Base-by-base conservation (phyloP, 2,888 invertebrate species). In the Brachyptera risi region DNA sequence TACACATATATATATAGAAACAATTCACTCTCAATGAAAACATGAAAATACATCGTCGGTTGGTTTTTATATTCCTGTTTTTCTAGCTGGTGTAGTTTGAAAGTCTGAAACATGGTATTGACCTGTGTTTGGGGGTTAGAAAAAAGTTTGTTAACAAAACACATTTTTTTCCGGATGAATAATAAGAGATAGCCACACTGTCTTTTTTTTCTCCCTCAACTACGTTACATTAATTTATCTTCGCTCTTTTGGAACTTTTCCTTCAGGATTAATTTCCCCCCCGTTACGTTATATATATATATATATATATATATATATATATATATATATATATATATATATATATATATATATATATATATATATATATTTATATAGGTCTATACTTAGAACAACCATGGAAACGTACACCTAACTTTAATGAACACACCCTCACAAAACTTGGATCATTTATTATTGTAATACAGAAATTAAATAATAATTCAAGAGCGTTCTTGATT, bases 401-500 rank as follows among this genome's bases (percentile, higher is more conserved):
- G 19, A 54, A 54, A 54, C 54, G 35, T 37, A 54, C 54, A 35
- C 35, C 54, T 54, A 19, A 9, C 35, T 35, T 35, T 35, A 54
- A 54, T 54, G 54, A 54, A 54, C n/a, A n/a, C n/a, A n/a, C 54
- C 19, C 37, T 37, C 23, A 35, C 37, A 54, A 54, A 54, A 54
- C 35, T 54, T 54, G 35, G 37, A 54, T 37, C 54, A 54, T 54
- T 54, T 54, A 54, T 54, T 54, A 54, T 54, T 35, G 54, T 54
- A 35, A 31, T n/a, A 54, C 54, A 54, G 54, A 54, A 54, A 54
- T 54, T 54, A 54, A 54, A 54, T 54, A 54, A 54, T 54, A 54
- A 54, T 54, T 35, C 35, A 54, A 11, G 35, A 31, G 37, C 54
- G n/a, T n/a, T 54, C 54, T 19, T 54, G 54, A 54, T 19, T 54